A percentile compares a stretch with the other conserved stretches of the same genome.
Evolutionary conservation across 2,888 invertebrate genomes (phyloP).

Genomic region (Pachycephus smyrnensis): DNA sequence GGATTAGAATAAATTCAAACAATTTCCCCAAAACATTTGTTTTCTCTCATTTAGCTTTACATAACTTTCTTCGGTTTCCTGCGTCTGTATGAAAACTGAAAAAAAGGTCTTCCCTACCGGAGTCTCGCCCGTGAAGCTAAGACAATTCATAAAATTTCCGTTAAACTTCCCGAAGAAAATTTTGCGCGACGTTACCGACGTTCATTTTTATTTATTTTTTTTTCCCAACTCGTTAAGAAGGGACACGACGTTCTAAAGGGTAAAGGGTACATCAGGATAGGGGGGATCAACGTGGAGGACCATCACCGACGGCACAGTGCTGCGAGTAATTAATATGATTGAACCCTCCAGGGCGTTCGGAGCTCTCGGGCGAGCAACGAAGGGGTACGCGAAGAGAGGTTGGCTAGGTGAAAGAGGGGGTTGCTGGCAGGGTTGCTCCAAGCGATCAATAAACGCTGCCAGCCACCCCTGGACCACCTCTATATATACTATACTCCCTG

Average conservation of each 20-base stretch:
- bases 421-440: conserved; percentile 54
- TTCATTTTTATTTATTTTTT: background rate
- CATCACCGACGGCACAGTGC: conserved; percentile 22
- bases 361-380: conserved; percentile 24
- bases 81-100: background rate
- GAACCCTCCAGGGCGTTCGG: conserved; percentile 42
- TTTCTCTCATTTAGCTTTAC: no score
- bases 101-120: background rate
- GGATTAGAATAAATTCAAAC: background rate
- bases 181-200: background rate
- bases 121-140: background rate
- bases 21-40: background rate
- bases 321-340: conserved; percentile 59
- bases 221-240: background rate
- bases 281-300: background rate
- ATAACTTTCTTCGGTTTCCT: background rate
- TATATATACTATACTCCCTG: background rate
- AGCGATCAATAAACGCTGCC: conserved; percentile 64
- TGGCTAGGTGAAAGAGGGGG: conserved; percentile 28
- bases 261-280: background rate
- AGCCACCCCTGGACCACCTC: conserved; percentile 53
- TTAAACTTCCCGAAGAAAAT: background rate
- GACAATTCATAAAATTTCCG: background rate
- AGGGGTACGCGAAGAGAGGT: conserved; percentile 16
- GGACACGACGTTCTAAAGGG: background rate